Base-by-base conservation (phyloP, 2,888 invertebrate genomes). In the Pyrocoelia pectoralis region DNA sequence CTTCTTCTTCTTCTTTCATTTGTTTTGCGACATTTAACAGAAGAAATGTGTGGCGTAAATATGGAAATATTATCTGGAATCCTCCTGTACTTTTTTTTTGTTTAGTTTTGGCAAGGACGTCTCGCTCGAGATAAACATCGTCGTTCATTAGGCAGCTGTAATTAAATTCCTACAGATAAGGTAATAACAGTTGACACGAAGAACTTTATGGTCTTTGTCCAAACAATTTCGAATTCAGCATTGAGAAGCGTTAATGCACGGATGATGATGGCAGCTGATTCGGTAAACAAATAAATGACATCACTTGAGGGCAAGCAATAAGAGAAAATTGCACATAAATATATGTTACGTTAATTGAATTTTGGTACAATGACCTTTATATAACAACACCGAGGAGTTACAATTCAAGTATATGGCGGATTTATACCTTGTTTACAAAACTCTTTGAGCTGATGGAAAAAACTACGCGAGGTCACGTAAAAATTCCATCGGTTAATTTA, bases 281-380 rank as follows among this genome's bases (percentile, higher is more conserved):
- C 17, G 10, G 24, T 15, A 50, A 50, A 38, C 65, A 61, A 70
- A 53, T 67, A 67, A 70, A 67, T 66, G 70, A 70, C 68, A 68
- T 67, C 54, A 60, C 58, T 68, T 57, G 60, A 56, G 65, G 65
- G 55, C 57, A 52, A 46, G 48, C 46, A 53, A 59, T 18, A 48
- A 59, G 50, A 61, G 54, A 72, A 54, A 57, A 66, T 65, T 57
- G 67, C 67, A 69, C 49, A 57, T 63, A 63, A 64, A 59, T 64
- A 64, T 59, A 59, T 58, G 64, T 59, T 68, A 58, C 56, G 38
- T 58, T 74, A 74, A 74, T 75, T 75, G 74, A 74, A 74, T 76
- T 76, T 75, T 75, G 69, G 74, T 74, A 62, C 74, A 67, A 75
- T 72, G 74, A 74, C 73, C 73, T 72, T 66, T 24, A 24, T 24